Evolutionary conservation across 2,797 vertebrate genomes (phyloP).

Genomic region (Poeciliopsis infans): DNA sequence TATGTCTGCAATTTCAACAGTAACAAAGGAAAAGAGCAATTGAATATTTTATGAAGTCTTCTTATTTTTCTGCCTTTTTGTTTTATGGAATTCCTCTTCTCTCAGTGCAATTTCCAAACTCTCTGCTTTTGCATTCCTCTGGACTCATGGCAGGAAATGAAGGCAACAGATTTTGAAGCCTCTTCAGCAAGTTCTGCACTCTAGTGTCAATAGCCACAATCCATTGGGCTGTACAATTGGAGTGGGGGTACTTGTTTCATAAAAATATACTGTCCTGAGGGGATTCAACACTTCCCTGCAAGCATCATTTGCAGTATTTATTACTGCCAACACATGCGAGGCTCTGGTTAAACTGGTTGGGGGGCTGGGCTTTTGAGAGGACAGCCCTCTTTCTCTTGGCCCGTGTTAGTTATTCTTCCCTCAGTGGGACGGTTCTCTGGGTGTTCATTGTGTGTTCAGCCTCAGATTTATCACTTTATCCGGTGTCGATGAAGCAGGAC

Average conservation of each 20-base stretch:
- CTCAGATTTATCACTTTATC: constrained; percentile 70
- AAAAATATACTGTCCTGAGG: constrained; percentile 53
- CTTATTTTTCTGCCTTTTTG: constrained; percentile 50
- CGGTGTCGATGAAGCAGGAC: constrained; percentile 63
- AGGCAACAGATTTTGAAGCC: constrained; percentile 46
- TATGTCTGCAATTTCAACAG: constrained; percentile 42
- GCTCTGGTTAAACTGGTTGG: constrained; percentile 51
- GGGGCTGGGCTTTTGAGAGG: constrained; percentile 48
- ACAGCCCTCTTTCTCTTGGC: constrained; percentile 50
- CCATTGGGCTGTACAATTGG: constrained; percentile 56
- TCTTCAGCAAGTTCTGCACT: constrained; percentile 31
- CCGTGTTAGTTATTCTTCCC: constrained; percentile 67
- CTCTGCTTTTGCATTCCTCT: constrained; percentile 15
- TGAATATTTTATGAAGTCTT: constrained; percentile 67
- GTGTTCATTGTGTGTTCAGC: constrained; percentile 57
- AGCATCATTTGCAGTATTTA: constrained; percentile 66
- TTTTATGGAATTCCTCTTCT: constrained; percentile 42
- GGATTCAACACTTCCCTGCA: constrained; percentile 51
- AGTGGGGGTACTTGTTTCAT: constrained; percentile 30
- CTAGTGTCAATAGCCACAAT: constrained; percentile 38
- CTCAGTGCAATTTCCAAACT: constrained; percentile 2
- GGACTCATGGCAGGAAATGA: constrained; percentile 45
- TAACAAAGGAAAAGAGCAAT: constrained; percentile 40
- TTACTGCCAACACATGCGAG: constrained; percentile 63
- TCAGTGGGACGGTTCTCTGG: constrained; percentile 21